Base-by-base conservation (phyloP, 2,113 vertebrate species). In the Podarcis raffonei region DNA sequence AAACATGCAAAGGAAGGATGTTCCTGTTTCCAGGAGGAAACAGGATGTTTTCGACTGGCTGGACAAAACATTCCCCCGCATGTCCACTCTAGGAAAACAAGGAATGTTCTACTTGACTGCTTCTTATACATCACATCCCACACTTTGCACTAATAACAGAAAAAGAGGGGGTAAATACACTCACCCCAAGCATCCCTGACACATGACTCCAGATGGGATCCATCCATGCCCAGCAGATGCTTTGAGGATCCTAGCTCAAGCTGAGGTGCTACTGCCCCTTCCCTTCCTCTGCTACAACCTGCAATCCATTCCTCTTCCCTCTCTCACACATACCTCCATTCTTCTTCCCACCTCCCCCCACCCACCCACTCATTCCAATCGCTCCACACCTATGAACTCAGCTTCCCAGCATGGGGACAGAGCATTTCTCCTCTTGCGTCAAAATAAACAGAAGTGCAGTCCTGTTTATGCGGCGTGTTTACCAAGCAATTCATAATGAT, bases 331-430 rank as follows among this genome's bases (percentile, higher is more conserved):
- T 53, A 53, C 12, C 57, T 13, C n/a, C 42, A 20, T 18, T 25
- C 77, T 20, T 57, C 39, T 37, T 65, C 42, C 48, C 9, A 12
- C 11, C 48, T 53, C 48, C 48, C 2, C 48, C 48, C 48, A 42
- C 42, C 42, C 42, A 42, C 48, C 9, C 48, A 42, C 0, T 68
- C 0, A 1, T 20, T 57, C 15, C 1, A 23, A n/a, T n/a, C 20
- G 7, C 42, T 53, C 18, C 66, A 37, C 2, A 0, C 71, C 68
- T 8, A 74, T 66, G 6, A 20, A 35, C 4, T 1, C 74, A 42
- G 27, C 39, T 1, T 0, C 78, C 2, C 13, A 3, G 2, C 13
- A 62, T 78, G 15, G 9, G 30, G 23, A 0, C 2, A 78, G 57
- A 18, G n/a, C 1, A 0, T 75, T 83, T 59, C 59, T 23, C 57